Evolutionary conservation across 2,888 invertebrate species (phyloP), one percentile per base, ranked within the genome.

Genomic region (Lithophane leautieri): DNA sequence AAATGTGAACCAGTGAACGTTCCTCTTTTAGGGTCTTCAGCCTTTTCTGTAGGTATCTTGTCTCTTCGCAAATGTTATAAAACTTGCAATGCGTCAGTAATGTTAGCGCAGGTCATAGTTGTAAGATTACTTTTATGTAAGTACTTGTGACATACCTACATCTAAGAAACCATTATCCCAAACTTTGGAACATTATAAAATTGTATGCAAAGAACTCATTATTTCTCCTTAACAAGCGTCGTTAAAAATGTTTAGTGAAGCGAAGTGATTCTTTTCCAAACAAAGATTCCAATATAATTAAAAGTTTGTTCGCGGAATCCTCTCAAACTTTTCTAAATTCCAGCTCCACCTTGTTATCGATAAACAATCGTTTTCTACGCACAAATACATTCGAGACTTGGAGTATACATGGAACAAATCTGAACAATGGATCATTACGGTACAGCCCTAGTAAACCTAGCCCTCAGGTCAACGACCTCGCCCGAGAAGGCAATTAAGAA

Each of bases 401-500:
- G 25, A 74, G 75, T 67, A 61, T 62, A 70, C 44, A 70, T 42
- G 62, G 58, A 76, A 75, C 70, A 68, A 78, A 58, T 70, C 70
- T 72, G 34, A 74, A 79, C 82, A 82, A 82, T 85, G 68, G 72
- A 70, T 73, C 56, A 68, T 73, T 73, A 66, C 63, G 44, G 72
- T n/a, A 81, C 75, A 76, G 76, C 80, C 76, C 88, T n/a, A n/a
- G n/a, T n/a, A n/a, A n/a, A n/a, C n/a, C n/a, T n/a, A n/a, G n/a
- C n/a, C n/a, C n/a, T n/a, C n/a, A n/a, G 78, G 89, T 91, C 86
- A 88, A 79, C 89, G 84, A 88, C 91, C 89, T 73, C 76, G 63
- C n/a, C 78, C 71, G 76, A 82, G 81, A 79, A 81, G 83, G 81
- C 92, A 93, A 94, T 94, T 94, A 94, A 90, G 90, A 89, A 86